These are phyloP conservation scores for Pygocentrus nattereri DNA, from an alignment of 2,797 vertebrate genomes.

Conservation along the genomic window DNA sequence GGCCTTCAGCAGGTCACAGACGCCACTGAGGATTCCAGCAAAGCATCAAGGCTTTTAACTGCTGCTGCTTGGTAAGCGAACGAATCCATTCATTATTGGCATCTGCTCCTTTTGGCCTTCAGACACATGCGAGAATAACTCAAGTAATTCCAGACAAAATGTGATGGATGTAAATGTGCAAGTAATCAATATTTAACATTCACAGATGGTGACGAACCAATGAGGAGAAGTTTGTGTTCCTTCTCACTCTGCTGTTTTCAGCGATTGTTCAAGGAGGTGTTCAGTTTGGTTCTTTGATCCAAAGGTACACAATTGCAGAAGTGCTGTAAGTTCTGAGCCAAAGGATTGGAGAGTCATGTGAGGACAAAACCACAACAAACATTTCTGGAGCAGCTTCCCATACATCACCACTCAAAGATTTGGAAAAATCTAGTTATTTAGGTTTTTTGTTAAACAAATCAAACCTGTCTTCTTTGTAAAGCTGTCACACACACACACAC, in stretches of 20 bases:
- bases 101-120: neutral
- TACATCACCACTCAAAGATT: too few species aligned
- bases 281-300: neutral
- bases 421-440: too few species aligned
- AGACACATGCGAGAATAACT: neutral
- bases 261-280: neutral
- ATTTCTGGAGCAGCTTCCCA: neutral
- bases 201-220: neutral
- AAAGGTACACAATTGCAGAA: neutral
- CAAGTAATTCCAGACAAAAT: neutral
- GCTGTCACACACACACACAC: too few species aligned
- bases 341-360: neutral
- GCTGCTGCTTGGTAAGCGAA: neutral
- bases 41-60: neutral
- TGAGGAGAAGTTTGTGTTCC: neutral
- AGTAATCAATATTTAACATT: slow-evolving; percentile 2
- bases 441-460: too few species aligned
- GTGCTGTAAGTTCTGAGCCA: neutral
- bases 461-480: too few species aligned
- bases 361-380: neutral
- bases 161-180: neutral
- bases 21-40: neutral
- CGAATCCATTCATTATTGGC: neutral
- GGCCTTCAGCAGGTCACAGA: neutral
- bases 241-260: neutral